A percentile compares a stretch with the other conserved stretches of the same genome.
phyloP scores from a whole-genome alignment of 35 echinoderm and acorn worm species.

The Ptychodera flava region DNA sequence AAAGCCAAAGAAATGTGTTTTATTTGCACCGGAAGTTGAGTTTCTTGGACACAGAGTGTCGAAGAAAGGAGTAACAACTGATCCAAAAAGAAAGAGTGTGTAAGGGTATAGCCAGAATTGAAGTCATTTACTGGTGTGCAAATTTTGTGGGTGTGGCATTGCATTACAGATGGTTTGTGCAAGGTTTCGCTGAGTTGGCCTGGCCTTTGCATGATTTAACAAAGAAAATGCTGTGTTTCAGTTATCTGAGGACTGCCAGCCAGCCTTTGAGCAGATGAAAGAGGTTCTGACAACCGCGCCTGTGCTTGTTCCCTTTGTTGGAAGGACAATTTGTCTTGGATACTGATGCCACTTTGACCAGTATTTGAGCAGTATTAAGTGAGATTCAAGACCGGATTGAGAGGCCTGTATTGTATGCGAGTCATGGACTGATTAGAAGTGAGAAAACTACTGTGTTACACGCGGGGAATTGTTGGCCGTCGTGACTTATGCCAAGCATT shows the following conservation, averaged over 20 bases:
- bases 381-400: constrained; percentile 50
- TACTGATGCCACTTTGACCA: constrained; percentile 40
- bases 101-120: constrained; percentile 13
- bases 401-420: constrained; percentile 28
- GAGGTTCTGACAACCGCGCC: constrained; percentile 20
- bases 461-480: constrained; percentile 40
- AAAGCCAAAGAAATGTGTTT: constrained; percentile 25
- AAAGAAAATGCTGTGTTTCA: constrained; percentile 14
- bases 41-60: constrained; percentile 65
- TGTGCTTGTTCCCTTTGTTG: too few relatives aligned
- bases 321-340: constrained; percentile 39
- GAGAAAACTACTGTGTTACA: constrained; percentile 50
- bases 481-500: constrained; percentile 37
- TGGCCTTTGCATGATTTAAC: constrained; percentile 38
- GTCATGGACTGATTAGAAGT: constrained; percentile 20
- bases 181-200: too few relatives aligned
- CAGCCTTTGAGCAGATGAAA: constrained; percentile 39
- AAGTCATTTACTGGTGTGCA: constrained; percentile 3
- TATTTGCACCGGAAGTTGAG: constrained; percentile 22
- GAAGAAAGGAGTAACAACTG: too few relatives aligned
- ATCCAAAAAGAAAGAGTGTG: constrained; percentile 34
- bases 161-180: constrained; percentile 52
- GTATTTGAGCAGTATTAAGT: constrained; percentile 31
- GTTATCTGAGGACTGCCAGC: constrained; percentile 24
- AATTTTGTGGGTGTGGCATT: constrained; percentile 39